Evolutionary conservation across 2,888 invertebrate species (phyloP).

Genomic region (Amiota communis): DNA sequence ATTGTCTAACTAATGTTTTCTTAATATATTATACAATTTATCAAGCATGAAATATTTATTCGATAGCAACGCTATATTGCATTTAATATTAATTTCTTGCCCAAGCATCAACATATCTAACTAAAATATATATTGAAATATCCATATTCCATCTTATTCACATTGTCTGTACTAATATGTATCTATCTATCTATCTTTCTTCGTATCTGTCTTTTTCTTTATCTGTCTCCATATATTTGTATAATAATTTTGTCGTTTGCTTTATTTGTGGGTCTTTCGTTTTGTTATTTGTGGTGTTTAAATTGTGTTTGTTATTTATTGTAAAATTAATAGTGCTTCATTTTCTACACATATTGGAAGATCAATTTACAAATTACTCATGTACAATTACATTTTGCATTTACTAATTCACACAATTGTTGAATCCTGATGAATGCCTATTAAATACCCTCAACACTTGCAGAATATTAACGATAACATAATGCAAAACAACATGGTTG

Average conservation of each 20-base stretch:
- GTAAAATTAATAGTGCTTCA: conserved; percentile 8
- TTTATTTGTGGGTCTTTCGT: background rate
- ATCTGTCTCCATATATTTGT: background rate
- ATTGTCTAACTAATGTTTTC: conserved; percentile 28
- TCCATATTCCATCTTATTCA: background rate
- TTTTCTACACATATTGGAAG: background rate
- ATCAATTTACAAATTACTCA: no score
- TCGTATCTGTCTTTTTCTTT: background rate
- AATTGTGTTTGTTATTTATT: conserved; percentile 8
- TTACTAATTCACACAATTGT: no score
- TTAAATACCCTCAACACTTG: no score
- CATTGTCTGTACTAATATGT: background rate
- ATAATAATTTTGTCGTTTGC: no score
- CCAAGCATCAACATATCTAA: conserved; percentile 5
- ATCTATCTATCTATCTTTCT: background rate
- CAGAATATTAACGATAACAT: no score
- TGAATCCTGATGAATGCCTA: no score
- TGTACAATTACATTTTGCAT: no score
- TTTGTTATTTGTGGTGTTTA: conserved; percentile 1
- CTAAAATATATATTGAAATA: background rate
- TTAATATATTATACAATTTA: conserved; percentile 29
- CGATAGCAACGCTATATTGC: conserved; percentile 10
- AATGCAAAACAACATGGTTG: no score
- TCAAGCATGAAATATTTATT: conserved; percentile 29
- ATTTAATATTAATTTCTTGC: background rate